phyloP scores from a whole-genome alignment of 1,140 invertebrate genomes.

The Conus betulinus region DNA sequence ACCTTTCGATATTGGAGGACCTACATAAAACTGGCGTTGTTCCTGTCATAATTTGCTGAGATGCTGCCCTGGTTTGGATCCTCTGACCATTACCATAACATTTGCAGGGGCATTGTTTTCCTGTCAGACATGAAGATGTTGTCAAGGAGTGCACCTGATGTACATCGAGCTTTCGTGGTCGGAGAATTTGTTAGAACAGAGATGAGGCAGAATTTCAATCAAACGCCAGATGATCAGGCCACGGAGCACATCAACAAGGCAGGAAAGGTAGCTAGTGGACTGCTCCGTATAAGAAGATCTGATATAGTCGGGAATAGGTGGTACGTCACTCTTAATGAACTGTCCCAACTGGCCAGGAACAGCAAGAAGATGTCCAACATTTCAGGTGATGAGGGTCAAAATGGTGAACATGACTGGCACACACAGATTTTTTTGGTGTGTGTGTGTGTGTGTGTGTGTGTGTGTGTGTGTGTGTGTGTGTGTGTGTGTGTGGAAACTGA shows the following conservation, averaged over 20 bases:
- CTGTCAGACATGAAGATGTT: neutral
- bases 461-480: too few relatives aligned
- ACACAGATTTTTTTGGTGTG: too few relatives aligned
- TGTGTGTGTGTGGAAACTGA: too few relatives aligned
- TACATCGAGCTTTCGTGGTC: neutral
- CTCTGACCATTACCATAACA: neutral
- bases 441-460: too few relatives aligned
- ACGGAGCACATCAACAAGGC: neutral
- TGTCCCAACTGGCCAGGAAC: too few relatives aligned
- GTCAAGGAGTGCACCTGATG: neutral
- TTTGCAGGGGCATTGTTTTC: neutral
- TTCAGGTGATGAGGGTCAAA: too few relatives aligned
- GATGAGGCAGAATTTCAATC: neutral
- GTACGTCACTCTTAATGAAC: too few relatives aligned
- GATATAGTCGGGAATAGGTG: too few relatives aligned
- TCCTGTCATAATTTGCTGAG: conserved; percentile 1
- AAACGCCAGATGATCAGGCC: neutral
- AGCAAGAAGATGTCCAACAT: too few relatives aligned
- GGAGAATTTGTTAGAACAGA: neutral
- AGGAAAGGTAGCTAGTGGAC: neutral
- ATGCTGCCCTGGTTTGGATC: neutral
- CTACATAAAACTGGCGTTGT: neutral
- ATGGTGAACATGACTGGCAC: too few relatives aligned
- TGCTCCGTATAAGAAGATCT: neutral
- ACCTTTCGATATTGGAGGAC: neutral